These are phyloP conservation scores for Zosterops pallidus DNA, from an alignment of 2,113 vertebrate genomes.

Conservation along the genomic window DNA sequence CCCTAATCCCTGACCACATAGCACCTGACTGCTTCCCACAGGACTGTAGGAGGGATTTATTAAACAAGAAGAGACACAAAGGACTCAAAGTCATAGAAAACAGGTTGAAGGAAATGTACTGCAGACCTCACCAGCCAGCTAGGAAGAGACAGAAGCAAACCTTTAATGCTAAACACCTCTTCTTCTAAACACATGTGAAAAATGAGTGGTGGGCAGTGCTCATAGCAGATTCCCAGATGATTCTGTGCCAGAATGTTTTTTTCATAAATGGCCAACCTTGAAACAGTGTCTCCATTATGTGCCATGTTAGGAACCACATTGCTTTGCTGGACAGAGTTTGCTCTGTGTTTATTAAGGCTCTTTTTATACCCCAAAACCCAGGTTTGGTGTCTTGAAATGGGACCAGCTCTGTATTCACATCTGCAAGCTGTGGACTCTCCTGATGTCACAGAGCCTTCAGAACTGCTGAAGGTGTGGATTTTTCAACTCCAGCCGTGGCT, in stretches of 20 bases:
- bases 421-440: neutral
- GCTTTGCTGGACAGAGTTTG: neutral
- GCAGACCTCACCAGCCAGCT: neutral
- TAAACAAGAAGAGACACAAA: neutral
- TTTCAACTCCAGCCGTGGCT: conserved; percentile 72
- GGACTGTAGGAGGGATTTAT: neutral
- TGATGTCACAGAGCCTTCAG: conserved; percentile 64
- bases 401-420: neutral
- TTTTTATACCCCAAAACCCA: neutral
- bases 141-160: neutral
- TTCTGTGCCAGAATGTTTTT: neutral
- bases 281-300: neutral
- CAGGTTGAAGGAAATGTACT: neutral
- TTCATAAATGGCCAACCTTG: neutral
- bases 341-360: neutral
- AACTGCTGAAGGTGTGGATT: conserved; percentile 68
- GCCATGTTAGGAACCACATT: neutral
- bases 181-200: neutral
- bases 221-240: neutral
- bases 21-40: neutral
- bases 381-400: neutral
- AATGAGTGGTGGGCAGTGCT: neutral
- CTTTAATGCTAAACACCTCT: neutral
- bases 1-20: neutral
- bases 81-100: neutral